A percentile compares a stretch with the other conserved stretches of the same genome.
These are phyloP conservation scores for Cricetomys ansorgei DNA, from an alignment of 2,113 vertebrate species.

Conservation along the genomic window DNA sequence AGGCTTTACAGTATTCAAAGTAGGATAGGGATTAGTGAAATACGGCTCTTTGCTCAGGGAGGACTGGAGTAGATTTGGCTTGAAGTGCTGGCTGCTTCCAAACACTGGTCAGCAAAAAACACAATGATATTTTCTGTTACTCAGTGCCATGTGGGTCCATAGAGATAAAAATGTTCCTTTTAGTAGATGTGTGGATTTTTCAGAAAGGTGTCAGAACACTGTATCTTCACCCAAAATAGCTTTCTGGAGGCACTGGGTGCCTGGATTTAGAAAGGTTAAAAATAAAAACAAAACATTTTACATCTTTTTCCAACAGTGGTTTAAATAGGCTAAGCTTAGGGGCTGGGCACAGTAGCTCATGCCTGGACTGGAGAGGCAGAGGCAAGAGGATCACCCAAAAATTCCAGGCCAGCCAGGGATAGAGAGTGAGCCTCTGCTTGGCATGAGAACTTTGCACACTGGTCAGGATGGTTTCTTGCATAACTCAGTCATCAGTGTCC, in stretches of 20 bases:
- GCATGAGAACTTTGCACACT: background rate
- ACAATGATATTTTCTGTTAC: constrained; percentile 52
- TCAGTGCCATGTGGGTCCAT: background rate
- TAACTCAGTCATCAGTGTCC: constrained; percentile 44
- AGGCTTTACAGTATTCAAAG: background rate
- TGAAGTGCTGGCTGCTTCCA: constrained; percentile 45
- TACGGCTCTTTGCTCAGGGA: background rate
- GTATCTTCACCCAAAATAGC: constrained; percentile 68
- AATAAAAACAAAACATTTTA: constrained; percentile 68
- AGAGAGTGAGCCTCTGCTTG: background rate
- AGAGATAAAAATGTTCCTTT: constrained; percentile 69
- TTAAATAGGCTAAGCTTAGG: constrained; percentile 13
- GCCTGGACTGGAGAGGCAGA: background rate
- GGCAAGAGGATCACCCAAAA: background rate
- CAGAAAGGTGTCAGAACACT: constrained; percentile 64
- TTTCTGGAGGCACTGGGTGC: constrained; percentile 46
- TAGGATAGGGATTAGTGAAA: background rate
- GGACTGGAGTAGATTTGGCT: constrained; percentile 10
- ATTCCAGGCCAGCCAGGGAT: background rate
- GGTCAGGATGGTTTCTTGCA: background rate
- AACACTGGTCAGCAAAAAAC: constrained; percentile 46
- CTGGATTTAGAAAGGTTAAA: constrained; percentile 75
- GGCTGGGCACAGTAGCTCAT: background rate
- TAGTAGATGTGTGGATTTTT: constrained; percentile 54
- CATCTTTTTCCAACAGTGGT: constrained; percentile 58